Evolutionary conservation across 92 coral and sea anemone species (phyloP).

Genomic region (Parazoanthus atlanticus): DNA sequence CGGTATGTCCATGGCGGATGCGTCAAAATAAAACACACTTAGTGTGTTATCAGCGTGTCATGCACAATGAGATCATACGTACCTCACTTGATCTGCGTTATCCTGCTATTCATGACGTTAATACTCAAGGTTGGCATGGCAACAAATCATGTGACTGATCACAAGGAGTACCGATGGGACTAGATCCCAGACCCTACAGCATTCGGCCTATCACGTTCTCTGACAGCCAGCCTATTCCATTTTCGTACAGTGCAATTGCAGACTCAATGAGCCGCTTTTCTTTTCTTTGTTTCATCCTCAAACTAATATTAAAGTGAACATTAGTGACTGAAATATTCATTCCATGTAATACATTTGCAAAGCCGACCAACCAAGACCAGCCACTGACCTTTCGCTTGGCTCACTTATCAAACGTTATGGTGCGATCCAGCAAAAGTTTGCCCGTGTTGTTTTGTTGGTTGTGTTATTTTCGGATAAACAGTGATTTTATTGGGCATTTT

Average conservation of each 20-base stretch:
- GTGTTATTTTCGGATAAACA: too few species aligned
- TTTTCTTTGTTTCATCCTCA: slow-evolving; percentile 43
- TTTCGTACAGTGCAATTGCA: slow-evolving; percentile 50
- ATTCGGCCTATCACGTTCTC: slow-evolving; percentile 29
- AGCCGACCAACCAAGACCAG: slow-evolving; percentile 5
- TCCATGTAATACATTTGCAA: slow-evolving; percentile 38
- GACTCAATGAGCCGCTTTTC: slow-evolving; percentile 66
- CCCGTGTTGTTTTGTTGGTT: not conserved
- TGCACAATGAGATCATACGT: slow-evolving; percentile 26
- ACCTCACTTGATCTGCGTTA: slow-evolving; percentile 30
- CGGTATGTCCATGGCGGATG: not conserved
- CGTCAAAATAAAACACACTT: slow-evolving; percentile 36
- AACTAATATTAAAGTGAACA: slow-evolving; percentile 28
- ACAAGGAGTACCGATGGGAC: slow-evolving; percentile 39
- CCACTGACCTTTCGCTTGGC: slow-evolving; percentile 34
- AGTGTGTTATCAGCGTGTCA: slow-evolving; percentile 31
- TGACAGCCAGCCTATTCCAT: slow-evolving; percentile 49
- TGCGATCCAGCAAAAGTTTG: not conserved
- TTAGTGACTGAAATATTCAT: slow-evolving; percentile 32
- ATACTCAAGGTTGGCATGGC: slow-evolving; percentile 48
- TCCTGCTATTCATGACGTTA: slow-evolving; percentile 43
- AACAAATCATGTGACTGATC: slow-evolving; percentile 47
- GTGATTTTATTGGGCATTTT: not conserved
- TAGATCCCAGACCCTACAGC: slow-evolving; percentile 39
- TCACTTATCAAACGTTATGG: not conserved